These are phyloP conservation scores for Momotus momota DNA, from an alignment of 2,797 vertebrate species.

Conservation along the genomic window DNA sequence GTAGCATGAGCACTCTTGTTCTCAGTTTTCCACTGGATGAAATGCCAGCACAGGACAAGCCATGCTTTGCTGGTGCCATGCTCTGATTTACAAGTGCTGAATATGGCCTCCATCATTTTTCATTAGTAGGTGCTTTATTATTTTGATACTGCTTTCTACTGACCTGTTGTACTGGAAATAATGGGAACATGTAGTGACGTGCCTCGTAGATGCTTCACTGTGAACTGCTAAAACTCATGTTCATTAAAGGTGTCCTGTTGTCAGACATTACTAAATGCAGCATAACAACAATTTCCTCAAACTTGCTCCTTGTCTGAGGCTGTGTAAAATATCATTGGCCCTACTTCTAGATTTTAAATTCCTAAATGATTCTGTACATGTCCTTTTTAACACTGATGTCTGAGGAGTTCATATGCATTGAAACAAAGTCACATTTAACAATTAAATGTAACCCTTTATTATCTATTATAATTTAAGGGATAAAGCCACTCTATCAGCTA, in stretches of 20 bases:
- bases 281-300: not conserved
- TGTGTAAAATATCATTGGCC: not conserved
- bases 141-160: conserved; percentile 6
- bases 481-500: not conserved
- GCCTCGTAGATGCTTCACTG: accelerated
- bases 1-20: not conserved
- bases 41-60: not conserved
- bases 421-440: not conserved
- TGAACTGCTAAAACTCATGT: not conserved
- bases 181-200: not conserved
- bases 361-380: accelerated
- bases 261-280: not conserved
- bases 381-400: not conserved
- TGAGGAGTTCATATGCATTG: not conserved
- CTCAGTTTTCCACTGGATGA: not conserved
- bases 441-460: not conserved
- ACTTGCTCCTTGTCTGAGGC: not conserved
- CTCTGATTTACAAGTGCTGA: not conserved
- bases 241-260: not conserved
- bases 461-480: not conserved
- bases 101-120: not conserved
- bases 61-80: not conserved
- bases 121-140: not conserved
- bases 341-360: not conserved
- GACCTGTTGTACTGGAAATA: not conserved